These are phyloP conservation scores for Diloba caeruleocephala DNA, from an alignment of 2,888 invertebrate species.

Conservation along the genomic window DNA sequence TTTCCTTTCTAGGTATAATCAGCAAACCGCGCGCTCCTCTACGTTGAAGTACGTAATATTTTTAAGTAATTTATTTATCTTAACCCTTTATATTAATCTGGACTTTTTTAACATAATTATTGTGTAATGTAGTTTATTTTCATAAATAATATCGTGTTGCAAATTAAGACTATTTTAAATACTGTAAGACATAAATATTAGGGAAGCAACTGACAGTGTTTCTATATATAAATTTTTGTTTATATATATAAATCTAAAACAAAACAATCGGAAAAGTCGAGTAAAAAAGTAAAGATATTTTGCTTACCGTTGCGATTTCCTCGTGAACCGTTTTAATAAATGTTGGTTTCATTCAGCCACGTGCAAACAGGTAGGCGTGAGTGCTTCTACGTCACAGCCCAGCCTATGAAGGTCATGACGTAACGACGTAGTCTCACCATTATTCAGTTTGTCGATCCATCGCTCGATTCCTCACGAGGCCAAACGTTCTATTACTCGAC, in stretches of 20 bases:
- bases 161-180: too few species aligned
- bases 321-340: slow-evolving; percentile 60
- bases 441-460: slow-evolving; percentile 80
- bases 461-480: slow-evolving; percentile 79
- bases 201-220: too few species aligned
- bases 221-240: too few species aligned
- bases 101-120: slow-evolving; percentile 29
- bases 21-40: slow-evolving; percentile 87
- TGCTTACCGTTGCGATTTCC: slow-evolving; percentile 48
- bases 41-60: slow-evolving; percentile 87
- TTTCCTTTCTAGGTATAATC: slow-evolving; percentile 89
- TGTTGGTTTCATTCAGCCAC: slow-evolving; percentile 71
- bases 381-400: slow-evolving; percentile 77
- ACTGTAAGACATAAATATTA: too few species aligned
- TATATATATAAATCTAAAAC: too few species aligned
- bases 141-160: neutral
- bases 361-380: slow-evolving; percentile 80
- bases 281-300: slow-evolving; percentile 19
- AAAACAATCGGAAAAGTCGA: slow-evolving; percentile 1
- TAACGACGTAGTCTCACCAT: slow-evolving; percentile 79
- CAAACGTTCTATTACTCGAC: slow-evolving; percentile 74
- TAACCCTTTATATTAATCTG: slow-evolving; percentile 44
- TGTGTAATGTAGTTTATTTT: too few species aligned
- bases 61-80: slow-evolving; percentile 64
- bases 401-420: slow-evolving; percentile 84